Conservation (phyloP, 2,888 invertebrate species). For the Phrixothrix hirtus region DNA sequence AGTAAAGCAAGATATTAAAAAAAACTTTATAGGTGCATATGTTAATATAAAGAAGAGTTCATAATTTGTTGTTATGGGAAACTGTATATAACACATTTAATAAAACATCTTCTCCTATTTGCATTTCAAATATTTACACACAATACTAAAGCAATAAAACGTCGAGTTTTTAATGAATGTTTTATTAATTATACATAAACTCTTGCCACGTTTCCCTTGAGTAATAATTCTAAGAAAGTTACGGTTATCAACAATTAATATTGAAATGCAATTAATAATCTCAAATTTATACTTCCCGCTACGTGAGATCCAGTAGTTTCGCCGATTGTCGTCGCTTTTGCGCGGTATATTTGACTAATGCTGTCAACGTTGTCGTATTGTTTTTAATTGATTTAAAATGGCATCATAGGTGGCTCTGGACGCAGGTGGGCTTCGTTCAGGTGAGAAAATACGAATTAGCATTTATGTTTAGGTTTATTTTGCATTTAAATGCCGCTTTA, state of each 20-base stretch:
- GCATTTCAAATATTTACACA: constrained; percentile 29
- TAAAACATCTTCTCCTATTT: constrained; percentile 21
- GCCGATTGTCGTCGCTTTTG: constrained; percentile 33
- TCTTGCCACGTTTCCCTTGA: constrained; percentile 22
- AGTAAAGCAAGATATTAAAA: no score
- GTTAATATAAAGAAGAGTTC: no score
- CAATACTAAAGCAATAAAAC: constrained; percentile 13
- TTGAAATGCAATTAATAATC: constrained; percentile 40
- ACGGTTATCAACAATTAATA: constrained; percentile 30
- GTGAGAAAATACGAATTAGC: constrained; percentile 35
- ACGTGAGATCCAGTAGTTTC: constrained; percentile 40
- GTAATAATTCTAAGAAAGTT: constrained; percentile 30
- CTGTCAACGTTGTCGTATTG: constrained; percentile 27
- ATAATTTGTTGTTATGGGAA: no score
- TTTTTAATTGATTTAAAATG: constrained; percentile 35
- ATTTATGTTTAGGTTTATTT: constrained; percentile 34
- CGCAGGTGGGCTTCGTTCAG: constrained; percentile 36
- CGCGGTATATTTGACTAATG: constrained; percentile 25
- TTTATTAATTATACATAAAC: constrained; percentile 30
- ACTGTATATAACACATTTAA: constrained; percentile 21
- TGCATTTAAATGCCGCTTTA: constrained; percentile 34
- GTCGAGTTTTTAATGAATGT: constrained; percentile 24
- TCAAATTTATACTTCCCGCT: constrained; percentile 43
- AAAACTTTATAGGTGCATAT: no score
- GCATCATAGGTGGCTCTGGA: constrained; percentile 33